Percentiles rank a stretch among this genome's conserved stretches.
These are phyloP conservation scores for Eumerus sabulonum DNA, from an alignment of 2,888 invertebrate genomes.

Conservation along the genomic window DNA sequence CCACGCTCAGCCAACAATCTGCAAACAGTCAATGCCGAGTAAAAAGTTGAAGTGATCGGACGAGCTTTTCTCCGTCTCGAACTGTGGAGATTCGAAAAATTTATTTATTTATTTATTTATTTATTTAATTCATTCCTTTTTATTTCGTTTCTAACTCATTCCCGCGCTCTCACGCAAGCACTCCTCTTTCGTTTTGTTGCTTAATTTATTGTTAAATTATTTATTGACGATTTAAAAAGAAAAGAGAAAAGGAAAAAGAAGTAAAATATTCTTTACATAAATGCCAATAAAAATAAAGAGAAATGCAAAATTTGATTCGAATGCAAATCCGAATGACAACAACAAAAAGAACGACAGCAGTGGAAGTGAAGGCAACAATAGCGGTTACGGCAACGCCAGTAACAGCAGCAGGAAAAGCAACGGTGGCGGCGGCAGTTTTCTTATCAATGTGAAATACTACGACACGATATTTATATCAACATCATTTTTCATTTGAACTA, in stretches of 20 bases:
- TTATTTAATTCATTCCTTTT: constrained; percentile 16
- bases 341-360: too few relatives aligned
- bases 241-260: constrained; percentile 14
- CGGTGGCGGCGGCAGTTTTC: constrained; percentile 20
- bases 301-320: constrained; percentile 37
- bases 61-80: constrained; percentile 64
- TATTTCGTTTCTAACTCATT: too few relatives aligned
- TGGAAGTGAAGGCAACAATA: too few relatives aligned
- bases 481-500: constrained; percentile 13
- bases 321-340: constrained; percentile 9
- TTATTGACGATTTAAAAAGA: constrained; percentile 33
- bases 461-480: constrained; percentile 13
- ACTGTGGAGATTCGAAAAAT: constrained; percentile 54
- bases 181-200: constrained; percentile 45
- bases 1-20: constrained; percentile 60
- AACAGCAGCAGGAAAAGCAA: constrained; percentile 1
- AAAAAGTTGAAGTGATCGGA: constrained; percentile 69
- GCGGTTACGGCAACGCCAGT: too few relatives aligned
- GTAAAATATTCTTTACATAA: constrained; percentile 13
- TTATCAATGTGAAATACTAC: constrained; percentile 43
- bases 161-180: too few relatives aligned
- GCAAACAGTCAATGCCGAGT: constrained; percentile 67
- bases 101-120: constrained; percentile 58
- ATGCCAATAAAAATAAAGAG: constrained; percentile 29
- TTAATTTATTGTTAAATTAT: constrained; percentile 49